These are phyloP conservation scores for Philantomba maxwellii DNA, from an alignment of 2,113 vertebrate species.

Conservation along the genomic window DNA sequence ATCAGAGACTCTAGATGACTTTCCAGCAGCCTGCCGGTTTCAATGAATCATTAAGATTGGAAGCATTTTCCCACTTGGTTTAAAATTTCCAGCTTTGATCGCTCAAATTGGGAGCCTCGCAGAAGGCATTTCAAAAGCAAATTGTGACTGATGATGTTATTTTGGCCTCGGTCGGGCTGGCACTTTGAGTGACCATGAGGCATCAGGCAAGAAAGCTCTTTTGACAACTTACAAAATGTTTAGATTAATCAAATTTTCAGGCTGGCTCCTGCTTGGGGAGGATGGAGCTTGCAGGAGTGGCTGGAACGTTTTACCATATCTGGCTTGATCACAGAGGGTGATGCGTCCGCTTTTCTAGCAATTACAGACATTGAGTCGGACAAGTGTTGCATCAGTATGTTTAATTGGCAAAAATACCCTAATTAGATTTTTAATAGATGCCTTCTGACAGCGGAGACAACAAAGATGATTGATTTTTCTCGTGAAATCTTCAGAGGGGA, in stretches of 20 bases:
- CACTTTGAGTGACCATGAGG: conserved; percentile 17
- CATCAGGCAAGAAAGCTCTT: conserved; percentile 55
- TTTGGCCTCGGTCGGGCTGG: background rate
- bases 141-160: conserved; percentile 56
- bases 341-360: background rate
- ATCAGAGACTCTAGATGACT: background rate
- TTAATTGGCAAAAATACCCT: conserved; percentile 59
- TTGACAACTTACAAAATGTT: conserved; percentile 64
- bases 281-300: background rate
- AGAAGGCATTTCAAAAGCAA: conserved; percentile 25
- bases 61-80: conserved; percentile 30
- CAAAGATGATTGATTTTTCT: conserved; percentile 56
- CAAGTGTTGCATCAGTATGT: background rate
- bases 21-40: background rate
- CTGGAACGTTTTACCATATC: background rate
- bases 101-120: background rate
- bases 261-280: background rate
- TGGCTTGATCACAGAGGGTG: background rate
- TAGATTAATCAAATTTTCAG: conserved; percentile 58
- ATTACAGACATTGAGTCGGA: conserved; percentile 24
- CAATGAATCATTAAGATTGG: conserved; percentile 1
- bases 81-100: conserved; percentile 42
- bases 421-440: conserved; percentile 67
- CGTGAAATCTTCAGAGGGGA: conserved; percentile 11
- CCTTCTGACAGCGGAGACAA: conserved; percentile 52